These are phyloP conservation scores for Phymanthus crucifer DNA, from an alignment of 92 coral and sea anemone genomes.

Conservation along the genomic window DNA sequence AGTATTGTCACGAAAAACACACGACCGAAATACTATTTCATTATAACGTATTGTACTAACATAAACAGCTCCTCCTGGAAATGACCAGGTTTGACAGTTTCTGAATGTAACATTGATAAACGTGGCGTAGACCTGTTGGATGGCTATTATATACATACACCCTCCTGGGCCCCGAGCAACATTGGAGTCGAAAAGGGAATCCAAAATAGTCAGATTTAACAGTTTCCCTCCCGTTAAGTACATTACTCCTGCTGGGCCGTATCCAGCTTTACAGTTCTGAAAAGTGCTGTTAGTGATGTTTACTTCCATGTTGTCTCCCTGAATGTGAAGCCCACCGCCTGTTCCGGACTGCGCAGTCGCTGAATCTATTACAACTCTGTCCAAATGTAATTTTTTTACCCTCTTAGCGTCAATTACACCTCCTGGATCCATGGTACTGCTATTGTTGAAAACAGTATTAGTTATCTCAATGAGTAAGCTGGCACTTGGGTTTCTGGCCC, in stretches of 20 bases:
- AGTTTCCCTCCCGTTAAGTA: neutral
- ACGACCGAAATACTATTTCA: neutral
- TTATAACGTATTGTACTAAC: neutral
- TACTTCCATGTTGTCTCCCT: neutral
- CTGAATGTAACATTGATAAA: slow-evolving; percentile 22
- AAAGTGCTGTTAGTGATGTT: slow-evolving; percentile 12
- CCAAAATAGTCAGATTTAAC: slow-evolving; percentile 2
- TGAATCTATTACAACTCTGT: neutral
- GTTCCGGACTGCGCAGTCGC: neutral
- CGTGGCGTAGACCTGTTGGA: neutral
- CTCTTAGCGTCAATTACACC: neutral
- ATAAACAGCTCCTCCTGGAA: slow-evolving; percentile 19
- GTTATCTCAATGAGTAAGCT: neutral
- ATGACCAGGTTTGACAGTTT: neutral
- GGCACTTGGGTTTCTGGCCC: neutral
- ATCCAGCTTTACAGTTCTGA: slow-evolving; percentile 9
- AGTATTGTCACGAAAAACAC: slow-evolving; percentile 11
- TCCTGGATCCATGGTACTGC: neutral
- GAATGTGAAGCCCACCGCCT: neutral
- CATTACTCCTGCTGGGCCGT: slow-evolving; percentile 21
- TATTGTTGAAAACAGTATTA: slow-evolving; percentile 19
- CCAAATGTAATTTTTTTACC: neutral
- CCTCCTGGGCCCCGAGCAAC: slow-evolving; percentile 27
- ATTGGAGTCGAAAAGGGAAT: slow-evolving; percentile 36
- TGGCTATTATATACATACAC: slow-evolving; percentile 3